These are phyloP conservation scores for Lamellibrachia columna DNA, from an alignment of 2,888 invertebrate species.

Conservation along the genomic window DNA sequence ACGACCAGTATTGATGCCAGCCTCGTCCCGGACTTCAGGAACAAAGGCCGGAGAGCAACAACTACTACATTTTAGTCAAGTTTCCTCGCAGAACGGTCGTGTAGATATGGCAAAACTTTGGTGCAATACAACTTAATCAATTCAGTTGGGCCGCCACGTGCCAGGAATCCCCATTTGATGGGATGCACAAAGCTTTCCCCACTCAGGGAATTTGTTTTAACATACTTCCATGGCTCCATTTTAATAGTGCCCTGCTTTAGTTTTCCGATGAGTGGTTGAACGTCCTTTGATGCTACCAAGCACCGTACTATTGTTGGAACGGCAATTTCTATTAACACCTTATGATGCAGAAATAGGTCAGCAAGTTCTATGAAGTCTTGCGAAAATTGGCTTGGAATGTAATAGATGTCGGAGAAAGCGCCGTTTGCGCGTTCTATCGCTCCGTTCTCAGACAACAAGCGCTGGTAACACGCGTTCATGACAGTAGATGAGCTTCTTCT, in stretches of 20 bases:
- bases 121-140: conserved; percentile 30
- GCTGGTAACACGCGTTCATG: conserved; percentile 33
- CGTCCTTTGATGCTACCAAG: conserved; percentile 28
- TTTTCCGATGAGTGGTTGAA: conserved; percentile 29
- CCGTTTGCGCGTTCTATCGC: conserved; percentile 34
- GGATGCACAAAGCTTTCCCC: conserved; percentile 40
- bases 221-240: conserved; percentile 39
- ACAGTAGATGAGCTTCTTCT: not conserved
- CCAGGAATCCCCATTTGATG: not conserved
- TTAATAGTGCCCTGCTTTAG: conserved; percentile 29
- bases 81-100: conserved; percentile 34
- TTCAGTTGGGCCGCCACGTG: conserved; percentile 35
- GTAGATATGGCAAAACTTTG: conserved; percentile 33
- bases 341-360: conserved; percentile 35
- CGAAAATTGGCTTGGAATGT: conserved; percentile 38
- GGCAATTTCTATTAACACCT: conserved; percentile 44
- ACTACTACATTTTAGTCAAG: no score
- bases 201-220: conserved; percentile 32
- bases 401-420: conserved; percentile 42
- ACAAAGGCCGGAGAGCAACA: no score
- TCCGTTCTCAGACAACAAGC: conserved; percentile 35
- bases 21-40: no score
- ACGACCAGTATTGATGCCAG: no score
- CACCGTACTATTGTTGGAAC: conserved; percentile 40
- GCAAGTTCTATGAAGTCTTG: conserved; percentile 32